These are phyloP conservation scores for Coracias cyanogaster DNA, from an alignment of 2,797 vertebrate species.

Conservation along the genomic window DNA sequence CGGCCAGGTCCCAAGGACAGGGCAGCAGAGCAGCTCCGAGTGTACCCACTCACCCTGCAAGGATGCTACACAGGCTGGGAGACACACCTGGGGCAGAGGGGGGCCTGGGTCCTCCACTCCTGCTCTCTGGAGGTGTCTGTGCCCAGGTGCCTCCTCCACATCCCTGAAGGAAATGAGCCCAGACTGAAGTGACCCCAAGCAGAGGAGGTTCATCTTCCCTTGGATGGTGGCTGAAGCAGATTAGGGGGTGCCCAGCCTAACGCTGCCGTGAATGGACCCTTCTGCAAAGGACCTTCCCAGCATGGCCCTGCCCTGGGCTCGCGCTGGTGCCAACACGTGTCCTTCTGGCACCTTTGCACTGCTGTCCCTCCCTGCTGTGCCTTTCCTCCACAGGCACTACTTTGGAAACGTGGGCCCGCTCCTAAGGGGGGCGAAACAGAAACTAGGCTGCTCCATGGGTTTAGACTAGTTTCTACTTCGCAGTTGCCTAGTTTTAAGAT, in stretches of 20 bases:
- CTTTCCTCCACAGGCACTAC: neutral
- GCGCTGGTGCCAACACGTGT: rapidly evolving
- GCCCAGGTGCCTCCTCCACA: neutral
- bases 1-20: neutral
- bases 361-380: rapidly evolving
- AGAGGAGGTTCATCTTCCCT: neutral
- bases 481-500: neutral
- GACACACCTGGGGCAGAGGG: neutral
- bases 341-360: neutral
- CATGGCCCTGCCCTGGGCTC: neutral
- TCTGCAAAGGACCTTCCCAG: neutral
- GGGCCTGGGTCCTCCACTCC: neutral
- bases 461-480: neutral
- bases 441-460: neutral
- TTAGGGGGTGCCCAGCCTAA: neutral
- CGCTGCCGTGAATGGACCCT: rapidly evolving
- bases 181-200: neutral
- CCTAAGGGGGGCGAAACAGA: neutral
- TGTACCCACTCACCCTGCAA: rapidly evolving
- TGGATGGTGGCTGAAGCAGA: rapidly evolving
- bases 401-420: neutral
- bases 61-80: neutral
- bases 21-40: neutral
- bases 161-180: neutral
- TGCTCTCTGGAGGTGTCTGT: neutral